Percentiles rank a stretch among this genome's conserved stretches.
Conservation (phyloP, 37 sponge, comb jelly and placozoan species). For the Spongia lamella region DNA sequence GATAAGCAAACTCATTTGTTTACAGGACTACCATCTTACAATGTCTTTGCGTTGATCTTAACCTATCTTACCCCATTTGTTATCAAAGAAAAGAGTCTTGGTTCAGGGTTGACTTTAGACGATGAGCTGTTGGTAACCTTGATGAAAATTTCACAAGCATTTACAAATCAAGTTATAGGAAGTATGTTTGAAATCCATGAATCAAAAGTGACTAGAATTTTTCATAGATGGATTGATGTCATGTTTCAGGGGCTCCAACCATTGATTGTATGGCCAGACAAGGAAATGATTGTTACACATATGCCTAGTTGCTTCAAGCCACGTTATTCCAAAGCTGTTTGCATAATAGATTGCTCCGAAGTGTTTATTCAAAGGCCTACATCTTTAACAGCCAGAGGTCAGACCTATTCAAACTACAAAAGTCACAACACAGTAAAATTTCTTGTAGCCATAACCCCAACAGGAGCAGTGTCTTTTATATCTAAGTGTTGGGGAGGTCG, state of each 20-base stretch:
- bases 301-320: too few species aligned
- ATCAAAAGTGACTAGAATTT: neutral
- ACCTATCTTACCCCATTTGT: too few species aligned
- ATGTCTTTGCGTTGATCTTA: too few species aligned
- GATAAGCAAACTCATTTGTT: too few species aligned
- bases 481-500: conserved; percentile 37
- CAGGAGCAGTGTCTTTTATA: conserved; percentile 26
- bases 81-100: too few species aligned
- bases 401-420: conserved; percentile 40
- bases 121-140: conserved; percentile 11
- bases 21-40: too few species aligned
- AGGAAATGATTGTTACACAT: neutral
- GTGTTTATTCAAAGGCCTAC: conserved; percentile 32
- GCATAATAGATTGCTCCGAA: conserved; percentile 40
- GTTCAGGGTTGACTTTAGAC: neutral
- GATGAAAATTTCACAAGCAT: neutral
- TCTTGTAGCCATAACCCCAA: conserved; percentile 34
- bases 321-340: conserved; percentile 2
- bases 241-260: neutral
- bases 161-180: conserved; percentile 6
- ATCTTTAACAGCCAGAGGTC: neutral
- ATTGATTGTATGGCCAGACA: conserved; percentile 9
- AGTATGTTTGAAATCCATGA: neutral
- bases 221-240: conserved; percentile 16
- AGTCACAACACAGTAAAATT: conserved; percentile 38